These are phyloP conservation scores for Premnoplex brunnescens DNA, from an alignment of 2,797 vertebrate genomes.

Conservation along the genomic window DNA sequence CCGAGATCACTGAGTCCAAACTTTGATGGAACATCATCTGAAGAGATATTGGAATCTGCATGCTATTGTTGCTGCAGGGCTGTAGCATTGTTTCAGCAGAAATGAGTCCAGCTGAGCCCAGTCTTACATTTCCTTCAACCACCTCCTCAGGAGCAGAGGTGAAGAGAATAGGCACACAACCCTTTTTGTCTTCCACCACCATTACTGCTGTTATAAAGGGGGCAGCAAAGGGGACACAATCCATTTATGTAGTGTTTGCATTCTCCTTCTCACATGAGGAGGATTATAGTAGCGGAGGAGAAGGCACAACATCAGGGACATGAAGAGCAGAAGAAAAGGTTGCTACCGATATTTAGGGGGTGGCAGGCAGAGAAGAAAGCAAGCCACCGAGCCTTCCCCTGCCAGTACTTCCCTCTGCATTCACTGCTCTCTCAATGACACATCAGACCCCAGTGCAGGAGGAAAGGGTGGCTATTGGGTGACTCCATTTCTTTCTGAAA, in stretches of 20 bases:
- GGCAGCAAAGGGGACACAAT: not conserved
- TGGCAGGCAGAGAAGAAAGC: not conserved
- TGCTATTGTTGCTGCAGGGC: not conserved
- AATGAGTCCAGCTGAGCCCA: not conserved
- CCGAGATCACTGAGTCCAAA: not conserved
- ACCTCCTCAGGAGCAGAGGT: not conserved
- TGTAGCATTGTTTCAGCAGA: not conserved
- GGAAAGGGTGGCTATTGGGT: not conserved
- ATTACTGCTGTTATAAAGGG: not conserved
- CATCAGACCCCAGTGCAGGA: not conserved
- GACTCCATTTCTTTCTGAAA: not conserved
- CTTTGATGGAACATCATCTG: not conserved
- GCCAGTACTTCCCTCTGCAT: not conserved
- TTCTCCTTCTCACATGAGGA: not conserved
- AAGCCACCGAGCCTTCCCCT: not conserved
- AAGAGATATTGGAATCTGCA: not conserved
- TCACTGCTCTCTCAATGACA: not conserved
- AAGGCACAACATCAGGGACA: not conserved
- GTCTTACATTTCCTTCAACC: not conserved
- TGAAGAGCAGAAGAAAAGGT: not conserved
- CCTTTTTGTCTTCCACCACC: not conserved
- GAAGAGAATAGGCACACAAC: not conserved
- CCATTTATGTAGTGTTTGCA: not conserved
- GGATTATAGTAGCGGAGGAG: not conserved
- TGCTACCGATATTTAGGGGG: not conserved